Base-by-base conservation (phyloP, 2,888 invertebrate species). In the Rhogogaster chlorosoma region DNA sequence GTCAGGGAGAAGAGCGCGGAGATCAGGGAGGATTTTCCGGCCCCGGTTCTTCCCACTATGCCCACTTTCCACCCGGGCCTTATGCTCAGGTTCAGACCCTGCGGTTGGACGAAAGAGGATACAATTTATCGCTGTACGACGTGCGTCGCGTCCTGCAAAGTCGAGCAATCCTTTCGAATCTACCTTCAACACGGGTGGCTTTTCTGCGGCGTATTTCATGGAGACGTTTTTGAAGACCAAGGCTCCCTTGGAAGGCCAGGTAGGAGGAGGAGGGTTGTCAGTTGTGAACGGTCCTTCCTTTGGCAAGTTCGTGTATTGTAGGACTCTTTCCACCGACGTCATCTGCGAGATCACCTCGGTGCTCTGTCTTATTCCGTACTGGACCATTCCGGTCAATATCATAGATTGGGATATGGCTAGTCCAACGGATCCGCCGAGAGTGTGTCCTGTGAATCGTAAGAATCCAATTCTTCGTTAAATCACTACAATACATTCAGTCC, bases 41-140 rank as follows among this genome's bases (percentile, higher is more conserved):
- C 98, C 0, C 98, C 98, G 0, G 98, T 98, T 89, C 98, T 94
- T 0, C 98, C 98, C 2, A 97, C 96, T 10, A 98, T 96, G 5
- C 97, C 97, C 36, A 97, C 94, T 95, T 97, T 97, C 95, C 96
- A 96, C 36, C 96, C 96, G 70, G 96, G 95, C 90, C 96, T 95
- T 86, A 98, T 96, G 1, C 94, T 93, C 83, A 97, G 93, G 89
- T 96, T 96, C n/a, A 98, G 94, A 91, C 96, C 86, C 92, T 93
- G 53, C 1, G 9, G 42, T 22, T 2, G 36, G 26, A 32, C 18
- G 36, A 36, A 26, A 32, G 1, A 15, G 49, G 67, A 70, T 15
- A 29, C 15, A 0, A 15, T 29, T 29, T n/a, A n/a, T n/a, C n/a
- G 12, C 7, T 29, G 26, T 15, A 29, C 2, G 0, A 29, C 9